Conservation (phyloP, 2,888 invertebrate species). For the Apamea sordens region DNA sequence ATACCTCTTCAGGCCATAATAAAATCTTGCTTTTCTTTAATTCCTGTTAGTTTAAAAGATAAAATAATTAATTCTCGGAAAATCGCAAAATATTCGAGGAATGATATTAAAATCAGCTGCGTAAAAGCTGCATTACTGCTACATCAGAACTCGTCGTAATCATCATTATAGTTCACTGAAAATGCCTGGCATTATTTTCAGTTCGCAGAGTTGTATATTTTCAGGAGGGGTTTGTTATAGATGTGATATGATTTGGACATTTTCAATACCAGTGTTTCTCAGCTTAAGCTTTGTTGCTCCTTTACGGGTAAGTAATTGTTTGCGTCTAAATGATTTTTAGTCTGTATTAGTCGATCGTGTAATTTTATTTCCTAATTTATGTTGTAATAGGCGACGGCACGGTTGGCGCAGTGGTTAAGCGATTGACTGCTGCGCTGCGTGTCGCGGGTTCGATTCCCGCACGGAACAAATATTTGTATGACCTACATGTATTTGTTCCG, state of each 20-base stretch:
- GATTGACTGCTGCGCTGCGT: no score
- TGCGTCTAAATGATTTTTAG: no score
- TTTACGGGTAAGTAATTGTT: background rate
- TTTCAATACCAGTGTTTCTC: background rate
- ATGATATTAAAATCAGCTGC: background rate
- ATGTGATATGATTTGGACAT: background rate
- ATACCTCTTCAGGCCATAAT: background rate
- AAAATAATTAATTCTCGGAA: slow-evolving; percentile 7
- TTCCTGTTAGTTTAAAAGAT: background rate
- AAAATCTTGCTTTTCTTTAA: background rate
- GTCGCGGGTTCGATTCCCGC: no score
- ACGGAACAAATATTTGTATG: no score
- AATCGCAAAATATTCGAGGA: slow-evolving; percentile 8
- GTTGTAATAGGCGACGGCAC: no score
- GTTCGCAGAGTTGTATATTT: slow-evolving; percentile 23
- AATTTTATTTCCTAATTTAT: no score
- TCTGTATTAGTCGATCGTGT: no score
- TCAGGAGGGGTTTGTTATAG: slow-evolving; percentile 1
- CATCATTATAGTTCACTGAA: slow-evolving; percentile 9
- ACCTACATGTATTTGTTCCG: no score
- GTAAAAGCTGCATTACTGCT: slow-evolving; percentile 15
- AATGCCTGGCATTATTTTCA: slow-evolving; percentile 29
- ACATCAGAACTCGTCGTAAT: background rate
- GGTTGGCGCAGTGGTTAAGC: no score
- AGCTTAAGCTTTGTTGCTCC: background rate